Conservation (phyloP, 2,113 vertebrate species). For the Anser cygnoides region DNA sequence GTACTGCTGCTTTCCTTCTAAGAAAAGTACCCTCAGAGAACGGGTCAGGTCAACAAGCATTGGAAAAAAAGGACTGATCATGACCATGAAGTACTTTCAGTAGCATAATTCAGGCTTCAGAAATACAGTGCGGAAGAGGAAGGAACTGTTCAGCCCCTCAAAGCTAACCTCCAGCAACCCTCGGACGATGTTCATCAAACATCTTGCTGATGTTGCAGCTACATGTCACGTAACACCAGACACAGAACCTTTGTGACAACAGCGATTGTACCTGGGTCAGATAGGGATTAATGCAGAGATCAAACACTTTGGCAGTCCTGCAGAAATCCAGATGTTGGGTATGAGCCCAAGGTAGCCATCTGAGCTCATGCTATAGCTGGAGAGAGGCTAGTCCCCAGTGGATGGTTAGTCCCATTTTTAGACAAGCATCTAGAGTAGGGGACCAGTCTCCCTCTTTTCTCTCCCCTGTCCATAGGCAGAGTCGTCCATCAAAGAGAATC, state of each 20-base stretch:
- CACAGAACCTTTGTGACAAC: neutral
- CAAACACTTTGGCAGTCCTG: neutral
- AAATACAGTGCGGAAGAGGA: neutral
- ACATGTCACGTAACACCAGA: neutral
- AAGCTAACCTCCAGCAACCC: neutral
- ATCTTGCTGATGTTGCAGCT: neutral
- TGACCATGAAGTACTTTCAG: neutral
- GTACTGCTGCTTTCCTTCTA: neutral
- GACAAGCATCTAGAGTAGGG: neutral
- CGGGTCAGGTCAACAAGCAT: neutral
- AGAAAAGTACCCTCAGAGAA: neutral
- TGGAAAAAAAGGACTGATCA: rapidly evolving
- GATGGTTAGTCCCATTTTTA: neutral
- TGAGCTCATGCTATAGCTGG: neutral
- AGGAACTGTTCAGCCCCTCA: neutral
- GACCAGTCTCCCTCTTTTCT: neutral
- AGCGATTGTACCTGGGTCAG: neutral
- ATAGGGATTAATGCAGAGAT: neutral
- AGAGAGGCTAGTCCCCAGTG: neutral
- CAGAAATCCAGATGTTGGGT: neutral
- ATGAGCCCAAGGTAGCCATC: neutral
- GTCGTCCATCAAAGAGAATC: neutral
- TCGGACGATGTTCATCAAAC: neutral
- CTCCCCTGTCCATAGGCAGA: neutral
- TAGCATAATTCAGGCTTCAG: neutral